Conservation (phyloP, 2,888 invertebrate genomes). For the Eilema caniola region DNA sequence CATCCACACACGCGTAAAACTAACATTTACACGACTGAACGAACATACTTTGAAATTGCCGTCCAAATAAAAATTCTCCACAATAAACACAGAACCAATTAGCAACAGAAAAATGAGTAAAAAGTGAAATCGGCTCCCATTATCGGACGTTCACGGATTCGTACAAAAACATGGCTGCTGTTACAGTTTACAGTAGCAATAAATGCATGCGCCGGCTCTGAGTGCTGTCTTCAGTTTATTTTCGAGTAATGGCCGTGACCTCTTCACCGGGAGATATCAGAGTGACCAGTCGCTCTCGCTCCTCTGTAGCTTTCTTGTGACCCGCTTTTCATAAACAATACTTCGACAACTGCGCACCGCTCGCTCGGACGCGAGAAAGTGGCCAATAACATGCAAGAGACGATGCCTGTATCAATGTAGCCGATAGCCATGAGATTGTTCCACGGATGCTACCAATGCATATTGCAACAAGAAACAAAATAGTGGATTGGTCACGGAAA, state of each 20-base stretch:
- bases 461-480: conserved; percentile 52
- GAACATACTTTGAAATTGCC: conserved; percentile 56
- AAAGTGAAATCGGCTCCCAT: conserved; percentile 78
- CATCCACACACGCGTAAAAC: conserved; percentile 45
- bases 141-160: conserved; percentile 65
- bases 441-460: conserved; percentile 46
- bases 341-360: conserved; percentile 72
- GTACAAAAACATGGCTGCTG: conserved; percentile 66
- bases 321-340: conserved; percentile 86
- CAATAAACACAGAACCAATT: conserved; percentile 68
- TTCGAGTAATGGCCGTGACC: conserved; percentile 81
- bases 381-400: conserved; percentile 73
- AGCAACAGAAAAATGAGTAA: conserved; percentile 66
- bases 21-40: conserved; percentile 46
- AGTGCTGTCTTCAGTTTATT: conserved; percentile 64
- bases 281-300: conserved; percentile 75
- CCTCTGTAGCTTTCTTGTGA: conserved; percentile 84
- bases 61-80: conserved; percentile 55
- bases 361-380: conserved; percentile 80
- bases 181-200: conserved; percentile 68
- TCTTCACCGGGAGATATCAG: conserved; percentile 80
- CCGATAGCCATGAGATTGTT: conserved; percentile 56
- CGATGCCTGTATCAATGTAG: conserved; percentile 63
- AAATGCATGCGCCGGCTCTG: conserved; percentile 55
- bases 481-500: conserved; percentile 60